These are phyloP conservation scores for Xylocopa sonorina DNA, from an alignment of 1,140 invertebrate genomes.

Conservation along the genomic window DNA sequence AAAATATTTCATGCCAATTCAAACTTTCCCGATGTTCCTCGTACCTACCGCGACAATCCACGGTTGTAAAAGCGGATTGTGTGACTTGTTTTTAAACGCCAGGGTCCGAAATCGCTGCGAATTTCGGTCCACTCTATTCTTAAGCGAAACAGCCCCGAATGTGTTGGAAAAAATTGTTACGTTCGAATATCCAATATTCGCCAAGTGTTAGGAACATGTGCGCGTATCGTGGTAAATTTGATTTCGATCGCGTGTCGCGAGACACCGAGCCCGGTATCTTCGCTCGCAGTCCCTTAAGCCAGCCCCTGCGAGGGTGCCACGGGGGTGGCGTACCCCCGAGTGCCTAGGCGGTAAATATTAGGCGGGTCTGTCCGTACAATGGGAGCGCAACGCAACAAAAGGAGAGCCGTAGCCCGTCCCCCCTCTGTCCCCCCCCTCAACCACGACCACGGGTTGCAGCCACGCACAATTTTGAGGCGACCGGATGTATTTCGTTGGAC, in stretches of 20 bases:
- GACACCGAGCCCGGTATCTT: neutral
- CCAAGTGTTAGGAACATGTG: too few species aligned
- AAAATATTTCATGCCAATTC: too few species aligned
- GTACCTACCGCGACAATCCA: too few species aligned
- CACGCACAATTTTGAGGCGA: constrained; percentile 71
- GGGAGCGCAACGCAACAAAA: constrained; percentile 71
- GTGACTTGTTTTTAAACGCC: too few species aligned
- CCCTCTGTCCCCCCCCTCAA: constrained; percentile 22
- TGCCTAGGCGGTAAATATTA: constrained; percentile 73
- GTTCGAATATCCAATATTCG: too few species aligned
- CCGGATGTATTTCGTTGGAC: constrained; percentile 74
- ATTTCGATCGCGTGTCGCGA: neutral
- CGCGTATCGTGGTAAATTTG: neutral
- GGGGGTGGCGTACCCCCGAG: constrained; percentile 42
- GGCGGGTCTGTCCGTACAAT: constrained; percentile 67
- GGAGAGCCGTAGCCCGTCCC: constrained; percentile 56
- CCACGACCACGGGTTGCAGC: constrained; percentile 55
- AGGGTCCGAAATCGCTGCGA: too few species aligned
- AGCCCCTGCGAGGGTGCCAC: neutral
- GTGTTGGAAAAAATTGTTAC: too few species aligned
- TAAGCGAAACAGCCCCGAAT: too few species aligned
- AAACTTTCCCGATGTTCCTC: too few species aligned
- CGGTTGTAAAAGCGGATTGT: too few species aligned
- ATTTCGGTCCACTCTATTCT: too few species aligned
- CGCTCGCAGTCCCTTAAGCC: neutral